phyloP scores from a whole-genome alignment of 2,113 vertebrate species.

The Ameiurus melas region DNA sequence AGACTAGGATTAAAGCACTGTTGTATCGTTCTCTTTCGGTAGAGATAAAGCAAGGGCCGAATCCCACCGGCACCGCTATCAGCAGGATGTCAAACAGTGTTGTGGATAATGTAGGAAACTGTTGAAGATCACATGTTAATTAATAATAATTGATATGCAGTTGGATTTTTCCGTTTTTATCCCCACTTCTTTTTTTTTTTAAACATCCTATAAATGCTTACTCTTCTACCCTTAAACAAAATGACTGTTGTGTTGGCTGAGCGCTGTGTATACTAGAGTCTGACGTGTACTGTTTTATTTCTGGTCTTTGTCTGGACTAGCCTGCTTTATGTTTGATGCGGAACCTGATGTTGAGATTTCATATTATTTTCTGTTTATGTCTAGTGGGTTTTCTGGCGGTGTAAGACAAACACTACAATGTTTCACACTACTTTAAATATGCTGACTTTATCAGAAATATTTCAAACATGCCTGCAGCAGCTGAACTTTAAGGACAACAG shows the following conservation, averaged over 20 bases:
- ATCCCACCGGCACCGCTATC: background rate
- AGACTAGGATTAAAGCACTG: background rate
- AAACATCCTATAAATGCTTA: background rate
- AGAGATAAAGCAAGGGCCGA: background rate
- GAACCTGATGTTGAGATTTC: conserved; percentile 19
- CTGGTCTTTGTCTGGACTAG: background rate
- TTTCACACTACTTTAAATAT: conserved; percentile 34
- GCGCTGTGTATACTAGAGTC: background rate
- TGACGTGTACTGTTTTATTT: background rate
- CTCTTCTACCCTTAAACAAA: background rate
- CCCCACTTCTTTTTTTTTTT: background rate
- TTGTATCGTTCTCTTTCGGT: background rate
- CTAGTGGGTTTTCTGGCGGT: background rate
- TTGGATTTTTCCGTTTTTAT: background rate
- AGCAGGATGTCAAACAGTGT: background rate
- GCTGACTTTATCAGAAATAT: conserved; percentile 27
- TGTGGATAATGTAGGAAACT: background rate
- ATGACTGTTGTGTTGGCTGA: background rate
- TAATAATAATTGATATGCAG: background rate
- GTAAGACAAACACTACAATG: conserved; percentile 14
- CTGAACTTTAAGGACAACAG: conserved; percentile 15
- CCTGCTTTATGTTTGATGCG: conserved; percentile 2
- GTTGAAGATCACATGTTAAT: background rate
- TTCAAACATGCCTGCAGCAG: conserved; percentile 18
- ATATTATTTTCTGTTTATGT: background rate